phyloP scores from a whole-genome alignment of 1,140 invertebrate species.

The Carposina sasakii region DNA sequence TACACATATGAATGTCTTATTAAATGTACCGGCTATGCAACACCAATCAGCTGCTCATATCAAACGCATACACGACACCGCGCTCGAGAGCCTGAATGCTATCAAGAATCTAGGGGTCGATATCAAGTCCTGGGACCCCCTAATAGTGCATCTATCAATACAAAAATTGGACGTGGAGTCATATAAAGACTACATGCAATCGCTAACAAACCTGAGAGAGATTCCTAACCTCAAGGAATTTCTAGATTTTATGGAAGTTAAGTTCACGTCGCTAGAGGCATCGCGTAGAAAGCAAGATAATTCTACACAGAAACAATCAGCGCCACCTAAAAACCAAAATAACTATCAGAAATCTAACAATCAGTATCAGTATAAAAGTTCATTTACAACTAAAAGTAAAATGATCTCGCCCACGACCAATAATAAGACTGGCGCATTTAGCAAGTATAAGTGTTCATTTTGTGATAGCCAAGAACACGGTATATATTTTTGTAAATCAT shows the following conservation, averaged over 20 bases:
- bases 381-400: background rate
- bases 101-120: conserved; percentile 10
- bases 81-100: conserved; percentile 8
- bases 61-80: conserved; percentile 3
- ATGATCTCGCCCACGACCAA: background rate
- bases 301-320: background rate
- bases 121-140: conserved; percentile 3
- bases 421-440: background rate
- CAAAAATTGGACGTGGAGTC: conserved; percentile 8
- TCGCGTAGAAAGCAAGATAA: conserved; percentile 4
- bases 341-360: background rate
- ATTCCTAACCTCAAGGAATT: conserved; percentile 11
- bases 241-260: conserved; percentile 14
- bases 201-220: conserved; percentile 7
- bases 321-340: background rate
- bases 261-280: conserved; percentile 13
- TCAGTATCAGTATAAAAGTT: background rate
- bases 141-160: background rate
- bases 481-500: conserved; percentile 1
- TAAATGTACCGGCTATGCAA: background rate
- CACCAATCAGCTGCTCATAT: background rate
- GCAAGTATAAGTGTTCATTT: background rate
- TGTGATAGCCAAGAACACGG: conserved; percentile 4
- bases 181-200: conserved; percentile 10
- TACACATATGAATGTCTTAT: background rate